A percentile compares a stretch with the other conserved stretches of the same genome.
phyloP scores from a whole-genome alignment of 2,888 invertebrate species.

The Drosophila hamatofila region DNA sequence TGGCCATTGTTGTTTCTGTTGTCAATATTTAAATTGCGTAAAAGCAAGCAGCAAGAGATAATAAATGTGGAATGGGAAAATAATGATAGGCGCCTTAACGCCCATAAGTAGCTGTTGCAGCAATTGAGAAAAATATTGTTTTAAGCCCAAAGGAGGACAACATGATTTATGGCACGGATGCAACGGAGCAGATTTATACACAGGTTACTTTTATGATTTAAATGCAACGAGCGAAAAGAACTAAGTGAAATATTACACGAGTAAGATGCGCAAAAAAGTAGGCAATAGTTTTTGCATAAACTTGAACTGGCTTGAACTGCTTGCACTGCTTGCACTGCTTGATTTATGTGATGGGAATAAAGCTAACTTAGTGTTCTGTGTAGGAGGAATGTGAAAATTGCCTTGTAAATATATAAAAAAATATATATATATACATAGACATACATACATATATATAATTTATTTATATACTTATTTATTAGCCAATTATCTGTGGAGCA shows the following conservation, averaged over 20 bases:
- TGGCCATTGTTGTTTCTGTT: constrained; percentile 25
- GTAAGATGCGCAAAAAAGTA: constrained; percentile 7
- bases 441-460: background rate
- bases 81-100: constrained; percentile 57
- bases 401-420: background rate
- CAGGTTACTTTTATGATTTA: constrained; percentile 7
- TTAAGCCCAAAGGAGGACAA: constrained; percentile 12
- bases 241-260: background rate
- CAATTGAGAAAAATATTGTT: constrained; percentile 86
- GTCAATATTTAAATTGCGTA: constrained; percentile 70
- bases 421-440: background rate
- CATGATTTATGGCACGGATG: background rate
- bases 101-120: constrained; percentile 88
- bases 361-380: too few relatives aligned
- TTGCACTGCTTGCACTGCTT: background rate
- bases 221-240: background rate
- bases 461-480: background rate
- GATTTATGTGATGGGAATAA: background rate
- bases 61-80: constrained; percentile 52
- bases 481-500: too few relatives aligned
- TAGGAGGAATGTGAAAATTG: background rate
- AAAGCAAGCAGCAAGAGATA: constrained; percentile 48
- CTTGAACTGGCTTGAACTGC: background rate
- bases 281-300: constrained; percentile 86
- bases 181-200: background rate